Evolutionary conservation across 2,888 invertebrate genomes (phyloP), one percentile per base, ranked within the genome.

Genomic region (Brachypterus glaber): DNA sequence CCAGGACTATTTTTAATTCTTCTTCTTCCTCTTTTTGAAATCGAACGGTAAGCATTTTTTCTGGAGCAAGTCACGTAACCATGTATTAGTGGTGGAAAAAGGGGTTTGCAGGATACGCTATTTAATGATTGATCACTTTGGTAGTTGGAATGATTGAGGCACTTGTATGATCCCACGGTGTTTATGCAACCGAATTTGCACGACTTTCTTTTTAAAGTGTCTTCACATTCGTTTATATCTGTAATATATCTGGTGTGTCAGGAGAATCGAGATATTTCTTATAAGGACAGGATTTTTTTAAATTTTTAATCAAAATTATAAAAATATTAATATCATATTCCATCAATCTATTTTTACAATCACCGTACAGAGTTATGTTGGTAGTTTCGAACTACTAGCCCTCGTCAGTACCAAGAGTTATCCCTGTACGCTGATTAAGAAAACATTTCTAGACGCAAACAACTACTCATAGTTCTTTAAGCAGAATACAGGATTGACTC

Each of bases 151-250:
- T 33, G 25, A 21, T 50, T 44, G 9, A 48, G 55, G 47, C 75
- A 74, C 13, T 58, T 57, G 58, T 73, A 82, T 1, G 77, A 73
- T n/a, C 82, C 82, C 2, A 68, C 67, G 1, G 71, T 73, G 56
- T 82, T 82, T 45, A 74, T 64, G 58, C 82, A 83, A 25, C 68
- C 69, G 44, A 60, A 56, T 3, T 58, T 54, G 44, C 78, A 67
- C 43, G 58, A 41, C 24, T 53, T 41, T 2, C 54, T 47, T 9
- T 67, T 45, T 27, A 62, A 58, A 0, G 60, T 53, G 31, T 55
- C 60, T 18, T 71, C 67, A 52, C 82, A 82, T 59, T 82, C 82
- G 54, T 82, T 73, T 17, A 80, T 69, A 60, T 78, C 78, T 76
- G 49, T 4, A 39, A 47, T 38, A 17, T 30, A 15, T 33, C 21